phyloP scores from a whole-genome alignment of 35 echinoderm and acorn worm genomes.

The Apostichopus californicus region DNA sequence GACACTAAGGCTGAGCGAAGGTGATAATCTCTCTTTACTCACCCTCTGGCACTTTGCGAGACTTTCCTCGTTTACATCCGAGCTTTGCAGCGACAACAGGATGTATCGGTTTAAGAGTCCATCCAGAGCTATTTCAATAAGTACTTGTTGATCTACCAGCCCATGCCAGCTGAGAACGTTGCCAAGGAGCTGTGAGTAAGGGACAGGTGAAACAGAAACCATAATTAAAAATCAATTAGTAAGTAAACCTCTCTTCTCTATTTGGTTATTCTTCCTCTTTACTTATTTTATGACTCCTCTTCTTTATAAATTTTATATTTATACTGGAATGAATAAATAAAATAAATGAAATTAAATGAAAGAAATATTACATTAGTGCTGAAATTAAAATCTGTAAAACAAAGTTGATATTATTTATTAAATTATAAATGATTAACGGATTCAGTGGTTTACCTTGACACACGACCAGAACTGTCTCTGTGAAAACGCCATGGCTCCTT shows the following conservation, averaged over 20 bases:
- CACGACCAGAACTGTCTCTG: constrained; percentile 98
- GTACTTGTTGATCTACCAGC: constrained; percentile 68
- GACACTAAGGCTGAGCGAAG: too few species aligned
- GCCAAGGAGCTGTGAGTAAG: constrained; percentile 72
- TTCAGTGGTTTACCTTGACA: constrained; percentile 73
- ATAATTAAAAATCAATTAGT: too few species aligned
- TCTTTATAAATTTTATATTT: too few species aligned
- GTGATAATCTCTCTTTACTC: not conserved
- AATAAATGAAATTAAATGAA: too few species aligned
- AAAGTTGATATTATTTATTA: too few species aligned
- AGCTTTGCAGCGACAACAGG: constrained; percentile 92
- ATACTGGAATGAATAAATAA: too few species aligned
- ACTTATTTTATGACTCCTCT: too few species aligned
- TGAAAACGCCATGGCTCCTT: constrained; percentile 71
- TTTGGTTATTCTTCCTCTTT: too few species aligned
- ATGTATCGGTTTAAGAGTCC: constrained; percentile 90
- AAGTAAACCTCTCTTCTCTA: too few species aligned
- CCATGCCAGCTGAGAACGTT: constrained; percentile 94
- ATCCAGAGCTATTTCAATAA: constrained; percentile 87
- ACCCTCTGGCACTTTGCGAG: constrained; percentile 83
- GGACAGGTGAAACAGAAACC: not conserved
- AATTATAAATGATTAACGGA: too few species aligned
- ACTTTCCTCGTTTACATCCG: constrained; percentile 83
- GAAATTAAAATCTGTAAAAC: too few species aligned
- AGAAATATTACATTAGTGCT: too few species aligned